Evolutionary conservation across 2,113 vertebrate species (phyloP).

Genomic region (Marmota flaviventris): DNA sequence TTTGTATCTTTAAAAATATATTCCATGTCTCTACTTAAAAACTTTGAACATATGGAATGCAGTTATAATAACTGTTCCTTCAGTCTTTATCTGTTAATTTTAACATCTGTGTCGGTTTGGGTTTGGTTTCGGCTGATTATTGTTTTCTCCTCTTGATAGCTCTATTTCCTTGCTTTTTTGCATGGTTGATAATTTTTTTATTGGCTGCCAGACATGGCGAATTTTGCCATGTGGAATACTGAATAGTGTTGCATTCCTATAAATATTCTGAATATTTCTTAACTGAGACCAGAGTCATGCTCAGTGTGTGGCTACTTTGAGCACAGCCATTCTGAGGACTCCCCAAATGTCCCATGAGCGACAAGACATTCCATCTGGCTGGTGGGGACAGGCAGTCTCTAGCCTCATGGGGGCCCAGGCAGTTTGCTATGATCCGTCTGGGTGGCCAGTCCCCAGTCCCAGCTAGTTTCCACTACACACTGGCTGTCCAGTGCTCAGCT

Average conservation of each 20-base stretch:
- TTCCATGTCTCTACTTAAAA: background rate
- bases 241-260: background rate
- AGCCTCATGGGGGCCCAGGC: background rate
- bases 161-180: constrained; percentile 54
- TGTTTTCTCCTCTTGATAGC: background rate
- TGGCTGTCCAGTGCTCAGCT: background rate
- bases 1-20: constrained; percentile 12
- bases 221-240: background rate
- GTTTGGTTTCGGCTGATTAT: background rate
- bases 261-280: constrained; percentile 23
- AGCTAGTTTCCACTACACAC: background rate
- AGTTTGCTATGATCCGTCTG: background rate
- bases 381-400: background rate
- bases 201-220: background rate
- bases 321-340: background rate
- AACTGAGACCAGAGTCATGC: background rate
- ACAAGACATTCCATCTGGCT: background rate
- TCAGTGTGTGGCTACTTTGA: background rate
- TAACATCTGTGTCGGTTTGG: background rate
- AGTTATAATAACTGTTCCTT: background rate
- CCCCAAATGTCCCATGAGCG: fast-evolving
- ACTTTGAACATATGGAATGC: constrained; percentile 9
- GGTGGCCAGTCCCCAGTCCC: background rate
- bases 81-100: background rate
- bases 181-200: constrained; percentile 9